Base-by-base conservation (phyloP, 2,888 invertebrate genomes). In the Halictus quadricinctus region DNA sequence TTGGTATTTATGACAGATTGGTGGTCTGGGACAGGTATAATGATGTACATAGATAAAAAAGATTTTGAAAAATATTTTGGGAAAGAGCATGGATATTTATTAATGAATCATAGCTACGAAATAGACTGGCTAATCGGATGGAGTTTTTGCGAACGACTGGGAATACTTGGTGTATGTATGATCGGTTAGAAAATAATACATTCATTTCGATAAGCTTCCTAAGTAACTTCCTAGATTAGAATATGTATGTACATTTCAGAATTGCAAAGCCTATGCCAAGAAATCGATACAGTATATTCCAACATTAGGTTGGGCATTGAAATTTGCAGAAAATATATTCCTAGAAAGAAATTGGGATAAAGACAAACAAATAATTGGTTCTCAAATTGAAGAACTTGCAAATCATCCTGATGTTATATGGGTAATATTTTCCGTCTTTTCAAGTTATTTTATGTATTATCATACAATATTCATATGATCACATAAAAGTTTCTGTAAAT, bases 71-170 rank as follows among this genome's bases (percentile, higher is more conserved):
- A 97, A 92, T 97, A 96, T 94, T 97, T 96, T 94, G 98, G 98
- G 43, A 97, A 97, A 91, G 99, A 99, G 93, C 98, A 99, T 95
- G 97, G 97, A 15, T 96, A 98, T 92, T 96, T 98, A 75, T 95
- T 99, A 76, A 98, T 99, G 98, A 99, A 99, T 95, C 99, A 99
- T 93, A 97, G 97, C 66, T 99, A 98, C 94, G 99, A 99, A 95
- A 97, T 98, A 90, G 99, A 99, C 95, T 99, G 99, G 99, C 95
- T 99, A 0, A 97, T 98, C 95, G 98, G 98, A 36, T 99, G 98
- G 98, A 97, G 98, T 94, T 96, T 98, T 90, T 97, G 97, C 92
- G 98, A 99, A 91, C 95, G 97, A 91, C 96, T 97, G 89, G 95
- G 96, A 89, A 96, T 98, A 88, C 95, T 99, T 89, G 99, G 98